These are phyloP conservation scores for Cossypha dichroa DNA, from an alignment of 2,797 vertebrate species.

Conservation along the genomic window DNA sequence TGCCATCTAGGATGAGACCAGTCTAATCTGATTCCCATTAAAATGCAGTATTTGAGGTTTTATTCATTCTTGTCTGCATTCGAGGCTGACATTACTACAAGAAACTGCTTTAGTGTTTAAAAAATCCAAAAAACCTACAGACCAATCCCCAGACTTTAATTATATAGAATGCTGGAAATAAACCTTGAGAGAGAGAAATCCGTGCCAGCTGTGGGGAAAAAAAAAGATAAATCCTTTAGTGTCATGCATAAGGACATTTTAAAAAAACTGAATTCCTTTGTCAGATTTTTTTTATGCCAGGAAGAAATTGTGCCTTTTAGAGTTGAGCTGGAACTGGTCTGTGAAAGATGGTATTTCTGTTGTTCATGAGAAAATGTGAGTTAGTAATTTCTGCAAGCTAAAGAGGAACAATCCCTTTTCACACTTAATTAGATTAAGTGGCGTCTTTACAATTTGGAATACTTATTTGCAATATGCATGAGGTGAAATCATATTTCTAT, in stretches of 20 bases:
- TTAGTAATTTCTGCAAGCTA: constrained; percentile 23
- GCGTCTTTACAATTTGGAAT: not conserved
- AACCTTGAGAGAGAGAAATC: not conserved
- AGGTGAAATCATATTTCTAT: not conserved
- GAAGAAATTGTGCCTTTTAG: constrained; percentile 52
- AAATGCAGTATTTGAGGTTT: constrained; percentile 54
- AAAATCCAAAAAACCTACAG: not conserved
- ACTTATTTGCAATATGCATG: not conserved
- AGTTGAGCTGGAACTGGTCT: constrained; percentile 12
- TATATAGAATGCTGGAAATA: constrained; percentile 2
- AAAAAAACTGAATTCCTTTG: constrained; percentile 34
- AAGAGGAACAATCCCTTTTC: constrained; percentile 35
- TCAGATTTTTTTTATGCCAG: constrained; percentile 60
- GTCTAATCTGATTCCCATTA: constrained; percentile 63
- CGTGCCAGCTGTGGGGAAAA: not conserved
- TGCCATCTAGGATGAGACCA: constrained; percentile 39
- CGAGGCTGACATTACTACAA: not conserved
- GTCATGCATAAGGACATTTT: not conserved
- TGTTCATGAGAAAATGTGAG: constrained; percentile 2
- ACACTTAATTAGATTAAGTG: constrained; percentile 48
- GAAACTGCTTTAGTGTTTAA: constrained; percentile 21
- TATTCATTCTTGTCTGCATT: constrained; percentile 39
- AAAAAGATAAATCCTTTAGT: not conserved
- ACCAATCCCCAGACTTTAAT: constrained; percentile 30
- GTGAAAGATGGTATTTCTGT: not conserved